Base-by-base conservation (phyloP, 2,888 invertebrate species). In the Noctua comes region DNA sequence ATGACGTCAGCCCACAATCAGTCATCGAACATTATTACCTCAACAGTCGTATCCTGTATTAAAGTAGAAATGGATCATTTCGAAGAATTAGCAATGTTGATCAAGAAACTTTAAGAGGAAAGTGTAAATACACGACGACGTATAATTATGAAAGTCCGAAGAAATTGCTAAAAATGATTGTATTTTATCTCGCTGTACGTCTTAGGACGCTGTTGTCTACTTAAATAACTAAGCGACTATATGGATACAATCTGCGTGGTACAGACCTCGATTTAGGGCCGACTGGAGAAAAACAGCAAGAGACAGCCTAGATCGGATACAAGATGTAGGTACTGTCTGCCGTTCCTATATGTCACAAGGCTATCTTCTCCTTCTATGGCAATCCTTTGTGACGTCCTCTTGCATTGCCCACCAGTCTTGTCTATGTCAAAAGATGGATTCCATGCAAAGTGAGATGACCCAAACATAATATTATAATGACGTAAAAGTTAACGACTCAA, bases 1-100 rank as follows among this genome's bases (percentile, higher is more conserved):
- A 66, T 84, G 79, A 82, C 73, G 83, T 82, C 73, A 84, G 57
- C 18, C 5, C 8, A 21, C 40, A 71, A 59, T 75, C 73, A 43
- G 70, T 66, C 73, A 84, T 66, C 68, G 54, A 27, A 64, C 11
- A 68, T 48, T 57, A 31, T 68, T 57, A 70, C 71, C 40, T 71
- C 51, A 27, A 57, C 59, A 5, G 51, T 27, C n/a, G 75, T 48
- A 71, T 57, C 62, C 80, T 79, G 64, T 54, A 79, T 24, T 16
- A 77, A 57, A 11, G 43, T 65, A 59, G 59, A 68, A 54, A 62
- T 68, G 27, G 21, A 76, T 59, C 16, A 13, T 59, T 43, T 43
- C 10, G 13, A 16, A 57, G 1, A 64, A 69, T 51, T n/a, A 13
- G 24, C 66, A 10, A 21, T 18, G 11, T 64, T 76, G 24, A 21